phyloP scores from a whole-genome alignment of 2,888 invertebrate genomes.

The Troilus luridus region DNA sequence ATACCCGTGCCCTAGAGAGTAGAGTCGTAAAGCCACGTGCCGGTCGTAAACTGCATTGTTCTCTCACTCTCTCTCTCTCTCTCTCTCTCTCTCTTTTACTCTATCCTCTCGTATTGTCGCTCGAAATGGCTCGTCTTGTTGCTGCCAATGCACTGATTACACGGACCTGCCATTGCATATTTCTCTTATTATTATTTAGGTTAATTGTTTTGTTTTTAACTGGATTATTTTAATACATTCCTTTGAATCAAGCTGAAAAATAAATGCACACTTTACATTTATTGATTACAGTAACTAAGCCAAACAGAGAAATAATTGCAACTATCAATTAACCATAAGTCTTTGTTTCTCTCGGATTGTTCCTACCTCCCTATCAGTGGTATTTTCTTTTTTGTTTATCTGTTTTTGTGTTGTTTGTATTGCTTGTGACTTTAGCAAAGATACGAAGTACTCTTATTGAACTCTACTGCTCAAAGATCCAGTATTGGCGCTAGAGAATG shows the following conservation, averaged over 20 bases:
- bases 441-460: too few relatives aligned
- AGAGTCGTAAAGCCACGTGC: slow-evolving; percentile 54
- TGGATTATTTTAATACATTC: neutral
- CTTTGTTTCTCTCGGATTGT: too few relatives aligned
- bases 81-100: neutral
- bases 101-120: neutral
- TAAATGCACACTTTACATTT: neutral
- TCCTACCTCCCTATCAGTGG: too few relatives aligned
- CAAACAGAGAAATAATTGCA: neutral
- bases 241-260: neutral
- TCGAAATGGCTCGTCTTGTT: neutral
- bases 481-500: too few relatives aligned
- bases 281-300: neutral
- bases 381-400: too few relatives aligned
- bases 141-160: neutral
- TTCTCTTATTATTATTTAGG: neutral
- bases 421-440: too few relatives aligned
- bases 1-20: neutral
- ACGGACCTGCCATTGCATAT: neutral
- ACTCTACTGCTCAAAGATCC: too few relatives aligned
- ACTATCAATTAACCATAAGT: too few relatives aligned
- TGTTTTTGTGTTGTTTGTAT: too few relatives aligned
- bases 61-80: neutral
- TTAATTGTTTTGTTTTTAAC: neutral
- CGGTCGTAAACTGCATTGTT: neutral